Evolutionary conservation across 2,797 vertebrate species (phyloP), one percentile per base, ranked within the genome.

Genomic region (Ispidina picta): DNA sequence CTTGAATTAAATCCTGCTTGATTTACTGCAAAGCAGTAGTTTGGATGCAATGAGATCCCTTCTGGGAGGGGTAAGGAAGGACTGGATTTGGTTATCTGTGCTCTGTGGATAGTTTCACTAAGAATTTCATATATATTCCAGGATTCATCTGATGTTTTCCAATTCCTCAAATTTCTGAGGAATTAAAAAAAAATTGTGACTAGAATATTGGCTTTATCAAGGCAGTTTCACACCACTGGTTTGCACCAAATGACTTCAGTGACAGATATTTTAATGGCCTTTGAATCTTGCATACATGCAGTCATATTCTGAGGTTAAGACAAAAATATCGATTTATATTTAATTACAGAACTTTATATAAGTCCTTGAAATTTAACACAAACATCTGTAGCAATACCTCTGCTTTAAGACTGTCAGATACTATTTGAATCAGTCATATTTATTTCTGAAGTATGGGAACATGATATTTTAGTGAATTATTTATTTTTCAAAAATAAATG

Each of bases 111-210:
- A 63, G 20, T 79, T 82, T 65, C 71, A 71, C 73, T 69, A 59
- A 37, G 44, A 75, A 63, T 22, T 31, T 29, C 5, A 8, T 69
- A 11, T 55, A 21, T 25, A 8, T 43, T 71, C 25, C 35, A 62
- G 23, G 37, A 41, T 64, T 88, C 58, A 90, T 28, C 37, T 66
- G 35, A 31, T 58, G 2, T 39, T 39, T 39, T 39, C 37, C 37
- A 39, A 39, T 39, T 39, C 37, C 37, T 39, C 37, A 15, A 39
- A 39, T 39, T 39, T 39, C 37, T 39, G 37, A 39, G 37, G 37
- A 15, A 39, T 39, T 39, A 39, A 84, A 89, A 97, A 92, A 77
- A 83, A 90, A 89, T 92, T 89, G 46, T 92, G 37, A 49, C 16
- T 37, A 86, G 88, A 90, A 92, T 83, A 85, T 39, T 48, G 18